Evolutionary conservation across 2,113 vertebrate species (phyloP).

Genomic region (Labeo catla): DNA sequence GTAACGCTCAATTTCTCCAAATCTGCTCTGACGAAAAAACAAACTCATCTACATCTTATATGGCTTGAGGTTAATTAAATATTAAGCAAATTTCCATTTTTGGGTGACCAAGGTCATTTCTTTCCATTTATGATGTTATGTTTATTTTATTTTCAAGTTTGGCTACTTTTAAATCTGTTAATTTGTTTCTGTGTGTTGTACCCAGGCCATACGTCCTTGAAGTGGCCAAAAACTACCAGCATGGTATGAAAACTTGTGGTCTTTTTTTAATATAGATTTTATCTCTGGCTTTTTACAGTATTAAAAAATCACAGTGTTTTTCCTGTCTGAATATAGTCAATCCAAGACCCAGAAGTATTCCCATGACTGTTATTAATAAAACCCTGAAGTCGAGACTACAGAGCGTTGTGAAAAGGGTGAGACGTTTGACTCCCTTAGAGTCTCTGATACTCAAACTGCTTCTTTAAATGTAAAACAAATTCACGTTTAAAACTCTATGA

Average conservation of each 20-base stretch:
- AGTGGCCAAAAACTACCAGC: constrained; percentile 72
- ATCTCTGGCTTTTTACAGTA: not conserved
- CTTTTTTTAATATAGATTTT: not conserved
- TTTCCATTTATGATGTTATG: not conserved
- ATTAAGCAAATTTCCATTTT: no score
- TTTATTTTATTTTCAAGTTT: not conserved
- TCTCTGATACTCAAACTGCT: not conserved
- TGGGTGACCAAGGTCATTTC: not conserved
- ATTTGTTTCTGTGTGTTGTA: constrained; percentile 20
- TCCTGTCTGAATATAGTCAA: constrained; percentile 61
- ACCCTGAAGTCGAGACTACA: constrained; percentile 74
- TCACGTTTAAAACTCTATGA: not conserved
- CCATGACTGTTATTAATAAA: constrained; percentile 70
- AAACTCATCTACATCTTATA: not conserved
- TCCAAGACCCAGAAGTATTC: constrained; percentile 69
- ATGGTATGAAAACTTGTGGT: constrained; percentile 65
- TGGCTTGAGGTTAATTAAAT: no score
- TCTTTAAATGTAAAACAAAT: not conserved
- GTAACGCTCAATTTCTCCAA: not conserved
- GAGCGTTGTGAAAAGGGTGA: constrained; percentile 70
- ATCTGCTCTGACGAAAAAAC: not conserved
- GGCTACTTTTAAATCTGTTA: not conserved
- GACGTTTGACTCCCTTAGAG: not conserved
- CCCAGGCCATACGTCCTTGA: constrained; percentile 75
- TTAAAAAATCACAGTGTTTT: not conserved